Evolutionary conservation across 2,888 invertebrate species (phyloP), one percentile per base, ranked within the genome.

Genomic region (Mesorhabditis spiculigera): DNA sequence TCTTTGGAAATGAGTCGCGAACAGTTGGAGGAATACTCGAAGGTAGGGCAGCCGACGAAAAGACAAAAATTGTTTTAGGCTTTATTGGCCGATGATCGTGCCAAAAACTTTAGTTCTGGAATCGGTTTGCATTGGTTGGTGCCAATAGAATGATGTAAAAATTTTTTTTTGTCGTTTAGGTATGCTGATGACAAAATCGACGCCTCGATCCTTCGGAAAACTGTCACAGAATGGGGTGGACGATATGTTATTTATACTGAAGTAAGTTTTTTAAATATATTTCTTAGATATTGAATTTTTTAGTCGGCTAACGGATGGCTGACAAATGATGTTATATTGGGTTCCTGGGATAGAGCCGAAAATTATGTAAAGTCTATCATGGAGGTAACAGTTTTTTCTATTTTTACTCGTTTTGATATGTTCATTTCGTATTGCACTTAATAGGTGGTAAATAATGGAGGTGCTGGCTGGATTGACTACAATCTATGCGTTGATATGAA

Each of bases 401-500:
- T 50, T 50, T n/a, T 13, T 13, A 50, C n/a, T 13, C 58, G 58
- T 50, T 50, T 50, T 50, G 28, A 28, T 28, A 1, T 28, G 28
- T 28, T 28, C 28, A 28, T 28, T 28, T 28, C 28, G 28, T 28
- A 28, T 28, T 28, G 28, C 28, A 28, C 1, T 50, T n/a, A 2
- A 50, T n/a, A 50, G 58, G n/a, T n/a, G 8, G 58, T 50, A 10
- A 50, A 50, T n/a, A 50, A 50, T 50, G 58, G 58, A 13, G 58
- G 8, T n/a, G n/a, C 58, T 50, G 58, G 58, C 8, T 50, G 58
- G 58, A 50, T 50, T 50, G 58, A 50, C 58, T 50, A 50, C n/a
- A 50, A 50, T 50, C n/a, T 50, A n/a, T 50, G 58, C n/a, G 58
- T 50, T 50, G 58, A 50, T 50, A 50, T n/a, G n/a, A 50, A n/a